Evolutionary conservation across 2,888 invertebrate genomes (phyloP).

Genomic region (Balanococcus diminutus): DNA sequence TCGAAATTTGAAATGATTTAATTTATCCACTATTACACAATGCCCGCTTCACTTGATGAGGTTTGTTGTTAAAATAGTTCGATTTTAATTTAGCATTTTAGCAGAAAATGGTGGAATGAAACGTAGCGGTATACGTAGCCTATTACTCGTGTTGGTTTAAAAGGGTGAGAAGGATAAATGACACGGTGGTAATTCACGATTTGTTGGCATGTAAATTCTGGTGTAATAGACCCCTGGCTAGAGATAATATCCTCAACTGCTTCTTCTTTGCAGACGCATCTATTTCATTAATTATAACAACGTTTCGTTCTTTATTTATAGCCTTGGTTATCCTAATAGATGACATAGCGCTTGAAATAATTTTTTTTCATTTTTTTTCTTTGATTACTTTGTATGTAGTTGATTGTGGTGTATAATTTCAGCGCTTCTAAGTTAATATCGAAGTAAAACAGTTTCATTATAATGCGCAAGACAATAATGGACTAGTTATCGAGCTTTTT

Average conservation of each 20-base stretch:
- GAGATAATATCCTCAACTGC: conserved; percentile 18
- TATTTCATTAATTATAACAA: background rate
- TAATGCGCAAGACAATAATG: too few species aligned
- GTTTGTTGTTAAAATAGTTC: conserved; percentile 21
- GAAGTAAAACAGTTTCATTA: too few species aligned
- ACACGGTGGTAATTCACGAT: conserved; percentile 8
- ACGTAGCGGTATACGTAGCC: background rate
- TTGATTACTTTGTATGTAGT: background rate
- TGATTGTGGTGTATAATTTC: too few species aligned
- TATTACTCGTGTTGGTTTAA: conserved; percentile 12
- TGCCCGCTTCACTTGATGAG: background rate
- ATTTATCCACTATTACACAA: background rate
- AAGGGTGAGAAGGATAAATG: conserved; percentile 24
- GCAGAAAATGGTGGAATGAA: background rate
- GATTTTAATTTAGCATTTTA: conserved; percentile 26
- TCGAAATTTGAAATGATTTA: conserved; percentile 2
- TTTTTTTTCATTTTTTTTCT: background rate
- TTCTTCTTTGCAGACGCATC: conserved; percentile 12
- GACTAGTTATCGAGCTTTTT: too few species aligned
- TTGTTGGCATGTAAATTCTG: conserved; percentile 31
- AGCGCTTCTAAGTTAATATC: too few species aligned
- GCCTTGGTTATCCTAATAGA: background rate
- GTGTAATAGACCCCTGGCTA: conserved; percentile 32
- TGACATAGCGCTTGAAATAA: background rate
- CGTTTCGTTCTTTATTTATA: conserved; percentile 19